phyloP scores from a whole-genome alignment of 1,140 invertebrate genomes.

The Drosophila ficusphila region DNA sequence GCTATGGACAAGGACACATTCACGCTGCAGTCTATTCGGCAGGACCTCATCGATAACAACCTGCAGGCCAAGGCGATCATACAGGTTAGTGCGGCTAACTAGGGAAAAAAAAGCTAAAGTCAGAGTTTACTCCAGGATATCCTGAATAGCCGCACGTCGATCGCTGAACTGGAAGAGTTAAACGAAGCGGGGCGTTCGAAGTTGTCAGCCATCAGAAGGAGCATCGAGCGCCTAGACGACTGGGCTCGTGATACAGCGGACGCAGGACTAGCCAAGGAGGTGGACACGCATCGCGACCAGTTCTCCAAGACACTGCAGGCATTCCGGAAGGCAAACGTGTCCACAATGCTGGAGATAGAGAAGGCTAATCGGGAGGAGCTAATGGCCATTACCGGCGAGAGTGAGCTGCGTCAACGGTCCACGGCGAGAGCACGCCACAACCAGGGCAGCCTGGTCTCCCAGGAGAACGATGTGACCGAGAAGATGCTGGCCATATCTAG shows the following conservation, averaged over 20 bases:
- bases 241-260: constrained; percentile 88
- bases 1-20: constrained; percentile 73
- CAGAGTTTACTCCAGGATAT: constrained; percentile 86
- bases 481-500: constrained; percentile 92
- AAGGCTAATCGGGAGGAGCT: constrained; percentile 89
- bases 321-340: constrained; percentile 92
- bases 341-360: constrained; percentile 90
- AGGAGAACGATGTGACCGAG: constrained; percentile 89
- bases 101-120: background rate
- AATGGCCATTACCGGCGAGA: constrained; percentile 86
- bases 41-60: constrained; percentile 89
- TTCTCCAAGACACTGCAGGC: constrained; percentile 88
- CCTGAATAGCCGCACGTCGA: constrained; percentile 87
- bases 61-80: constrained; percentile 91
- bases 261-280: constrained; percentile 86
- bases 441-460: constrained; percentile 73
- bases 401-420: constrained; percentile 85
- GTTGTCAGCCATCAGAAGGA: constrained; percentile 87
- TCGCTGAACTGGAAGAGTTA: constrained; percentile 88
- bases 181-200: constrained; percentile 90
- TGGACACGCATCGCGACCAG: constrained; percentile 89
- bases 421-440: constrained; percentile 56
- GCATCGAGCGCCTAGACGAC: constrained; percentile 88
- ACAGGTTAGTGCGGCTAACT: constrained; percentile 86
- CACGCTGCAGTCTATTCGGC: constrained; percentile 77